These are phyloP conservation scores for Dipodomys merriami DNA, from an alignment of 2,113 vertebrate genomes.

Conservation along the genomic window DNA sequence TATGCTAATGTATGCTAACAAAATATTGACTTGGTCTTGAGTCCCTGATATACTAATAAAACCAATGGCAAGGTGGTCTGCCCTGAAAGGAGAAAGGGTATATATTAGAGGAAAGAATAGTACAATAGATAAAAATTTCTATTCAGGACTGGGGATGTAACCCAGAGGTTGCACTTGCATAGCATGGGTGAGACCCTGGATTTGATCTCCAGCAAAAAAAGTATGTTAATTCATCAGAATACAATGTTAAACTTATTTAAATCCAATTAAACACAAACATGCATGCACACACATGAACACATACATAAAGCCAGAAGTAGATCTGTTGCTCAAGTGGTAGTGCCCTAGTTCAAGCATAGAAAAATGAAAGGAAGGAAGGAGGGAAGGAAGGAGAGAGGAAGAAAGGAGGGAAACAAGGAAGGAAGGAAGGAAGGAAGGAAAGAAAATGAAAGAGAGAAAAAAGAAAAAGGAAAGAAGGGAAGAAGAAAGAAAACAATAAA, in stretches of 20 bases:
- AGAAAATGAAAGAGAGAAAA: too few relatives aligned
- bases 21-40: not conserved
- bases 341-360: too few relatives aligned
- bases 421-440: too few relatives aligned
- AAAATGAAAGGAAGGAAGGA: too few relatives aligned
- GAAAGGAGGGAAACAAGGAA: too few relatives aligned
- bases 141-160: too few relatives aligned
- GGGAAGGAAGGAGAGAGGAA: too few relatives aligned
- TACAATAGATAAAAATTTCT: not conserved
- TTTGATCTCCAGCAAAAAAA: not conserved
- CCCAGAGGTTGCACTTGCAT: not conserved
- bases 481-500: not conserved
- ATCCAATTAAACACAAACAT: not conserved
- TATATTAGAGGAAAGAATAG: not conserved
- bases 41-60: not conserved
- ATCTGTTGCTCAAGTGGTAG: too few relatives aligned
- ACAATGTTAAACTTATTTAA: not conserved
- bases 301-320: too few relatives aligned
- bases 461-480: too few relatives aligned
- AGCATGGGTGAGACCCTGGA: not conserved
- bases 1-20: too few relatives aligned
- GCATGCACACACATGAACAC: too few relatives aligned
- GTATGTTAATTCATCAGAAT: not conserved
- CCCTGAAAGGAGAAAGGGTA: not conserved
- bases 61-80: not conserved